These are phyloP conservation scores for Cryptomyrus ogoouensis DNA, from an alignment of 2,113 vertebrate genomes.

Conservation along the genomic window DNA sequence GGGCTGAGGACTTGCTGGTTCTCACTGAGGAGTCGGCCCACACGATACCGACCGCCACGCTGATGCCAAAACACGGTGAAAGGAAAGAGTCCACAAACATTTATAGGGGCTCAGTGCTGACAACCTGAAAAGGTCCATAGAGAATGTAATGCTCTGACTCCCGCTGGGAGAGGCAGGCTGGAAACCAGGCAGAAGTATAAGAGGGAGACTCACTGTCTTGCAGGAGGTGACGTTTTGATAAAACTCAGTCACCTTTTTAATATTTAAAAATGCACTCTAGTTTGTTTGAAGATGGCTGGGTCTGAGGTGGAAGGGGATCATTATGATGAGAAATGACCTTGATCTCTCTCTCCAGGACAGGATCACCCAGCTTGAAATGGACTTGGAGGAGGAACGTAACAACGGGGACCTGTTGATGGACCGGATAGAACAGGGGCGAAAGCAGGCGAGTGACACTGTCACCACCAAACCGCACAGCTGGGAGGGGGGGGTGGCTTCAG, in stretches of 20 bases:
- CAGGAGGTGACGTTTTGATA: neutral
- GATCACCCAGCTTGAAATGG: constrained; percentile 75
- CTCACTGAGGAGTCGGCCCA: neutral
- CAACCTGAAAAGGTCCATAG: constrained; percentile 8
- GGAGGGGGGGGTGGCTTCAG: neutral
- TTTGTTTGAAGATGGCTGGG: neutral
- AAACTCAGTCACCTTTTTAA: neutral
- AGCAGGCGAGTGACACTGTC: constrained; percentile 69
- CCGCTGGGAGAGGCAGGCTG: neutral
- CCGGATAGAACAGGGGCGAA: constrained; percentile 78
- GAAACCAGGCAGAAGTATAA: neutral
- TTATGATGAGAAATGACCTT: constrained; percentile 6
- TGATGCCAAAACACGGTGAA: constrained; percentile 8
- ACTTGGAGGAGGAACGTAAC: constrained; percentile 86
- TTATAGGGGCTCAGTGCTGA: neutral
- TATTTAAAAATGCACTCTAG: neutral
- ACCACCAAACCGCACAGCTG: constrained; percentile 26
- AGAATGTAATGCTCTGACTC: neutral
- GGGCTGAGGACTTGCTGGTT: neutral
- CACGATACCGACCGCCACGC: neutral
- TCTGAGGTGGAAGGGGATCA: constrained; percentile 2
- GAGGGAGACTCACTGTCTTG: neutral
- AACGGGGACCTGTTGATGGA: constrained; percentile 83
- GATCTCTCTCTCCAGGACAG: constrained; percentile 67
- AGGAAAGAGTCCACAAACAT: neutral